These are phyloP conservation scores for Podargus strigoides DNA, from an alignment of 2,797 vertebrate species.

Conservation along the genomic window DNA sequence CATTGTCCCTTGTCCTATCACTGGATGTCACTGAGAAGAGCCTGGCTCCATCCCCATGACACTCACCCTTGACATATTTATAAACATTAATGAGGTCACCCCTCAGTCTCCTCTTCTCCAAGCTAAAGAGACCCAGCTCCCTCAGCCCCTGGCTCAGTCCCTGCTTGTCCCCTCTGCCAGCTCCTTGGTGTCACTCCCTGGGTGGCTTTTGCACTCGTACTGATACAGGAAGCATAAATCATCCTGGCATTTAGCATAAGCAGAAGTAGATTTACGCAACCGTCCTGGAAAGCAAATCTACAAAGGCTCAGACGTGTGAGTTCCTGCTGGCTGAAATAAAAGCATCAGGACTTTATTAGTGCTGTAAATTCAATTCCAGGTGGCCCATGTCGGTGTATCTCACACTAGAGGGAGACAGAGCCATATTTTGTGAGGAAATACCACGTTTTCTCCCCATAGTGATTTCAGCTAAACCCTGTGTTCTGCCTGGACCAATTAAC, in stretches of 20 bases:
- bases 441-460: fast-evolving
- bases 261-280: background rate
- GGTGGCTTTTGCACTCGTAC: too few relatives aligned
- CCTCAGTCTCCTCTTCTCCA: too few relatives aligned
- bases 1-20: too few relatives aligned
- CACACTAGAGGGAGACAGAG: slow-evolving; percentile 24
- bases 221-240: background rate
- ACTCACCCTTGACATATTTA: too few relatives aligned
- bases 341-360: background rate
- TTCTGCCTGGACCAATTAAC: background rate
- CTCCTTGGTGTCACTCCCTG: background rate
- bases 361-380: background rate
- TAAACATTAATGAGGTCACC: too few relatives aligned
- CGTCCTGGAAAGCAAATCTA: background rate
- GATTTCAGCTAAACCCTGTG: background rate
- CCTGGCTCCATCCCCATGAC: too few relatives aligned
- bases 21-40: too few relatives aligned
- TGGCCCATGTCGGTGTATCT: background rate
- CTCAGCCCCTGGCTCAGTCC: background rate
- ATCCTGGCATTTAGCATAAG: background rate
- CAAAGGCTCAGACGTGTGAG: background rate
- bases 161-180: background rate
- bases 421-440: background rate
- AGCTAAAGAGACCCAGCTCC: too few relatives aligned
- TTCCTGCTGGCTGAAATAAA: background rate